phyloP scores from a whole-genome alignment of 2,113 vertebrate genomes.

The Dromiciops gliroides region DNA sequence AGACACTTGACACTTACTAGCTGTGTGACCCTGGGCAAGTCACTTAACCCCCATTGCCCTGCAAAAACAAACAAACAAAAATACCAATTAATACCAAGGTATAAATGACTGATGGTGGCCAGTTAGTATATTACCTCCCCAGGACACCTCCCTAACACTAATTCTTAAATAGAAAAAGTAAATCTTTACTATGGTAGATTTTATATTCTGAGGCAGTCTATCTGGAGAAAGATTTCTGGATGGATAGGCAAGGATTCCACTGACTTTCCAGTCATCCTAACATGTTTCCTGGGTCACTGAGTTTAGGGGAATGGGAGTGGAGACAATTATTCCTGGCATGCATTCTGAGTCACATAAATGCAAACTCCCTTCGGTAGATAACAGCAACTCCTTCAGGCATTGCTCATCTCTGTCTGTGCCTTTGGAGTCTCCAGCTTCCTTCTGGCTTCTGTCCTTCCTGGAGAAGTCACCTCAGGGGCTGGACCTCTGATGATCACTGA shows the following conservation, averaged over 20 bases:
- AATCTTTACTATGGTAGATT: not conserved
- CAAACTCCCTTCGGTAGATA: not conserved
- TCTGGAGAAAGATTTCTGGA: not conserved
- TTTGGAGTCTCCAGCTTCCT: not conserved
- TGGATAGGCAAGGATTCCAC: not conserved
- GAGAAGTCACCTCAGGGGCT: not conserved
- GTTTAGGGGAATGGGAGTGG: not conserved
- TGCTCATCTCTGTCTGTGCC: not conserved
- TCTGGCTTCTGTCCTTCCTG: not conserved
- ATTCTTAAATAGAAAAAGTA: not conserved
- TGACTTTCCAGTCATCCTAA: not conserved
- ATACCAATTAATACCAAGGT: not conserved
- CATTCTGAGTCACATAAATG: not conserved
- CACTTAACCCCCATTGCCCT: too few relatives aligned
- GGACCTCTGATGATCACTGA: not conserved
- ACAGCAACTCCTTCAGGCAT: not conserved
- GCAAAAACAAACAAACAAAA: too few relatives aligned
- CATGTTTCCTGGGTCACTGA: not conserved
- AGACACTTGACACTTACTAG: too few relatives aligned
- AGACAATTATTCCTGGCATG: not conserved
- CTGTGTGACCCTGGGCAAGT: too few relatives aligned
- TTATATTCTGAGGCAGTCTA: not conserved
- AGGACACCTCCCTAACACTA: not conserved
- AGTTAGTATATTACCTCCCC: not conserved
- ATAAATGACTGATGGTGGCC: not conserved